A percentile compares a stretch with the other conserved stretches of the same genome.
These are phyloP conservation scores for Branchipolynoe longqiensis DNA, from an alignment of 2,888 invertebrate genomes.

Conservation along the genomic window DNA sequence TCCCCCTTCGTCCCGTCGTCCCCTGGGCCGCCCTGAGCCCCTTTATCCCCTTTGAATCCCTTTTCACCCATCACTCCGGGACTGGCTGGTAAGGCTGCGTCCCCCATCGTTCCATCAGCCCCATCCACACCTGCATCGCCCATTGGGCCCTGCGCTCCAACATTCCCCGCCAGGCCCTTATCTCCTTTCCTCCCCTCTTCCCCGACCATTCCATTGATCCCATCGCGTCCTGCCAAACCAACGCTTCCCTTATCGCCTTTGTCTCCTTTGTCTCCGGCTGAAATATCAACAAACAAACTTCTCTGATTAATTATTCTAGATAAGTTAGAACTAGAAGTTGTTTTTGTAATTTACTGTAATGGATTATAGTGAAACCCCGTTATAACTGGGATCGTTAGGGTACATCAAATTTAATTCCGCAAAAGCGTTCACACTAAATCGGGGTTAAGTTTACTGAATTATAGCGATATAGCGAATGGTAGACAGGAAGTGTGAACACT, in stretches of 20 bases:
- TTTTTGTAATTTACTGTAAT: too few species aligned
- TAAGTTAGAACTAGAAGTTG: too few species aligned
- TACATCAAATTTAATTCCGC: too few species aligned
- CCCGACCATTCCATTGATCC: not conserved
- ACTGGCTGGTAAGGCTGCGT: not conserved
- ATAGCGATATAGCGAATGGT: too few species aligned
- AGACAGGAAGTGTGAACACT: too few species aligned
- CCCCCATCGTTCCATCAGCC: not conserved
- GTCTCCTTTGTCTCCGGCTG: slow-evolving; percentile 2
- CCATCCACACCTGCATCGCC: not conserved
- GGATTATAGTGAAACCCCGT: too few species aligned
- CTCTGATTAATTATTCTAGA: too few species aligned
- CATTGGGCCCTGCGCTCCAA: not conserved
- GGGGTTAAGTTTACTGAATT: too few species aligned
- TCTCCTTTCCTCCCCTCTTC: not conserved
- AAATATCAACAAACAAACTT: not conserved
- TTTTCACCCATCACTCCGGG: not conserved
- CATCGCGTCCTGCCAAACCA: not conserved
- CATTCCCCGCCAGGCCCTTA: not conserved
- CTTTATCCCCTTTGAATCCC: not conserved
- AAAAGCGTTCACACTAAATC: too few species aligned
- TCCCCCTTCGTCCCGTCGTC: not conserved
- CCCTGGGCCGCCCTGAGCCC: not conserved
- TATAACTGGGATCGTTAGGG: too few species aligned
- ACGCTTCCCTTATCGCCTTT: not conserved